Evolutionary conservation across 92 coral and sea anemone genomes (phyloP), one percentile per base, ranked within the genome.

Genomic region (Desmophyllum pertusum): DNA sequence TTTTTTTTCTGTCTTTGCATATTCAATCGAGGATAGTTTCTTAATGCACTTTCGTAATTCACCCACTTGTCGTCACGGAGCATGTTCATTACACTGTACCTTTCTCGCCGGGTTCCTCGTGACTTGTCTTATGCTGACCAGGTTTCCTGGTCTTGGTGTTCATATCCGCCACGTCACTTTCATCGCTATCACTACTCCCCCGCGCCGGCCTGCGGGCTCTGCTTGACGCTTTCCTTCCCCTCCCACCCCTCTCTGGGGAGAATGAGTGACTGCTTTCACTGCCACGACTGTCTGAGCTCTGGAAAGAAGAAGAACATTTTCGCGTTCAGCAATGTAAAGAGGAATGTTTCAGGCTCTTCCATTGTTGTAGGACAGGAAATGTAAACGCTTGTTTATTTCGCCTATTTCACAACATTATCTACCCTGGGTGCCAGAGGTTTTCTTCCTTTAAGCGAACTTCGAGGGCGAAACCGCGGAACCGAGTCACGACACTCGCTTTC

Each of bases 271-370:
- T 88, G 71, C 88, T 82, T 25, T 94, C 98, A 77, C 92, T 93
- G 21, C 90, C 95, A 17, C 51, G 92, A 51, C 98, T 91, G 81
- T 92, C 97, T n/a, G 97, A 74, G 84, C 95, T 91, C 87, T 89
- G 48, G 37, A 70, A 40, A 70, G 3, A 38, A 38, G 41, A 37
- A 43, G 23, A 72, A 72, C 25, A 25, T 4, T 6, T 41, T 41
- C 73, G 10, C 6, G 25, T 67, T 33, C 10, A 67, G 73, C 25
- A 25, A 10, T 6, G 2, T 31, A 30, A 29, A 2, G n/a, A n/a
- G n/a, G n/a, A n/a, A 27, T 13, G 18, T 0, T 43, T 9, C 19
- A 48, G 53, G 21, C n/a, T n/a, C n/a, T n/a, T n/a, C n/a, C n/a
- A 48, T 4, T 14, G 21, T 48, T 3, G 3, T 3, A 46, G 3